phyloP scores from a whole-genome alignment of 2,888 invertebrate species.

The Acheta domesticus region DNA sequence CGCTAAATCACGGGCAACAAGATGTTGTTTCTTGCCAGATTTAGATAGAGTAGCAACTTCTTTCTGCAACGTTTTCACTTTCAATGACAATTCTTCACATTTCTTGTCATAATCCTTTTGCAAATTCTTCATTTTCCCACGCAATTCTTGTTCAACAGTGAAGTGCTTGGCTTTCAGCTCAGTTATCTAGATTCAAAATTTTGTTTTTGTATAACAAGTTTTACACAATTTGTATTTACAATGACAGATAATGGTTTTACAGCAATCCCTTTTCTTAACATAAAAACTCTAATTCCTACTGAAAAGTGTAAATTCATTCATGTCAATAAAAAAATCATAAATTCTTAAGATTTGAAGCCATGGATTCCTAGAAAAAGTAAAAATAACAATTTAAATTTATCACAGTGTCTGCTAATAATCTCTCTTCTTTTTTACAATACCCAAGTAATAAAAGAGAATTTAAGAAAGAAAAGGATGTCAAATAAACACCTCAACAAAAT shows the following conservation, averaged over 20 bases:
- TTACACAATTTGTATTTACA: too few relatives aligned
- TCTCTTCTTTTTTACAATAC: too few relatives aligned
- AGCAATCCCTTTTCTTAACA: too few relatives aligned
- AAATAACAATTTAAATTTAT: too few relatives aligned
- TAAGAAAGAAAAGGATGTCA: too few relatives aligned
- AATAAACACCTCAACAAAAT: too few relatives aligned
- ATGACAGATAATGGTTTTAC: too few relatives aligned
- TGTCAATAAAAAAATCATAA: not conserved
- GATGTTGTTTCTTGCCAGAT: conserved; percentile 60
- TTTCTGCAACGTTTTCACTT: conserved; percentile 75
- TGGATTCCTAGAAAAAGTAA: too few relatives aligned
- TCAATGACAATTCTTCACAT: conserved; percentile 72
- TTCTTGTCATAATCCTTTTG: conserved; percentile 75
- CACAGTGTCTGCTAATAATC: too few relatives aligned
- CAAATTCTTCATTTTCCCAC: conserved; percentile 77
- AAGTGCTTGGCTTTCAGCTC: conserved; percentile 91
- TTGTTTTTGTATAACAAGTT: too few relatives aligned
- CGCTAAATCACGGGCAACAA: conserved; percentile 48
- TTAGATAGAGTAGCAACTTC: conserved; percentile 84
- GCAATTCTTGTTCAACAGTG: conserved; percentile 80
- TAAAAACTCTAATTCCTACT: not conserved
- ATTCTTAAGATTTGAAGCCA: not conserved
- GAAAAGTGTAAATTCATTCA: not conserved
- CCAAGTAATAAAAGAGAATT: too few relatives aligned
- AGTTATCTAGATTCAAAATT: conserved; percentile 67